A percentile compares a stretch with the other conserved stretches of the same genome.
These are phyloP conservation scores for Folsomia candida DNA, from an alignment of 2,888 invertebrate genomes.

Conservation along the genomic window DNA sequence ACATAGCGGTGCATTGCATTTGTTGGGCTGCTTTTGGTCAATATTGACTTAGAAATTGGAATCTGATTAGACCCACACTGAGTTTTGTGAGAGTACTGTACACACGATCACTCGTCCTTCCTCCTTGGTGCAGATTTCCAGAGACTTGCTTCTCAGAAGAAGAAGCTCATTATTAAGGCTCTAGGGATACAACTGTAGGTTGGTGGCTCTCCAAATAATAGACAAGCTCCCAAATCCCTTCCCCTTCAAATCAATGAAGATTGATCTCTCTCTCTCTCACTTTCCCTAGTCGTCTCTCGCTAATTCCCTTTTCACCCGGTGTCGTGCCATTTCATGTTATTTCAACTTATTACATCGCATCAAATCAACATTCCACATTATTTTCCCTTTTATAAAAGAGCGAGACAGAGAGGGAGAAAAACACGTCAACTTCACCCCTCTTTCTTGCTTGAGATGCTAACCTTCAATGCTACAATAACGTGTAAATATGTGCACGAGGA, in stretches of 20 bases:
- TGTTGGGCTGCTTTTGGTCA: conserved; percentile 22
- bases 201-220: no score
- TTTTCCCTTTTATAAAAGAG: no score
- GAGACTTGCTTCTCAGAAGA: conserved; percentile 9
- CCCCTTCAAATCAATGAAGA: conserved; percentile 49
- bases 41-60: conserved; percentile 45
- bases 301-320: not conserved
- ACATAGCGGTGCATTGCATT: not conserved
- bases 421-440: no score
- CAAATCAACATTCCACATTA: not conserved
- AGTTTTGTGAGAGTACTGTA: conserved; percentile 11
- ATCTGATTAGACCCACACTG: conserved; percentile 35
- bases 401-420: no score
- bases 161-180: conserved; percentile 47
- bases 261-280: conserved; percentile 49
- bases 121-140: conserved; percentile 4
- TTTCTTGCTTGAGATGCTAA: no score
- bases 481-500: no score
- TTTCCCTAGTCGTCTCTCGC: conserved; percentile 27
- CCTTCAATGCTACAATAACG: no score
- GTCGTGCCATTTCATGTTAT: not conserved
- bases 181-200: conserved; percentile 38
- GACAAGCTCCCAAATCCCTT: conserved; percentile 39
- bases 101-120: conserved; percentile 2
- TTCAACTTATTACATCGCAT: not conserved